These are phyloP conservation scores for Coilia nasus DNA, from an alignment of 2,797 vertebrate species.

Conservation along the genomic window DNA sequence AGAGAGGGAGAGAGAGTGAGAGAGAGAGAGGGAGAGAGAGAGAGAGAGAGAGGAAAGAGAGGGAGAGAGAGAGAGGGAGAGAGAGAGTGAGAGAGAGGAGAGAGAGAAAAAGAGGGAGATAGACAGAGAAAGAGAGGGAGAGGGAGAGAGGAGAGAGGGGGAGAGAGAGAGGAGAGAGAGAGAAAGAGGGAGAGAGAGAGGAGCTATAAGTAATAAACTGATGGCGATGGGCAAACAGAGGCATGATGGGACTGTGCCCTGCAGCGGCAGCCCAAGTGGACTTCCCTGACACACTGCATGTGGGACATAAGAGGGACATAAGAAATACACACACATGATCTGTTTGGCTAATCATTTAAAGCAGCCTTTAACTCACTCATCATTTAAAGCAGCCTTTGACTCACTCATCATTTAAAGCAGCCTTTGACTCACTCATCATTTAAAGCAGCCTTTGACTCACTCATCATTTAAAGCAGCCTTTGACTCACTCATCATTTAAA, in stretches of 20 bases:
- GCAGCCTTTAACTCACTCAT: too few relatives aligned
- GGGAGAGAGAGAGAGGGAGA: too few relatives aligned
- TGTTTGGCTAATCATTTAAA: too few relatives aligned
- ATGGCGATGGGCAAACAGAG: constrained; percentile 59
- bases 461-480: not conserved
- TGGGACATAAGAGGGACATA: constrained; percentile 65
- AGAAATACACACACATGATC: constrained; percentile 57
- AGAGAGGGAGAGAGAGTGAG: too few relatives aligned
- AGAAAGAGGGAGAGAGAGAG: too few relatives aligned
- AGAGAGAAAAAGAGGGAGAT: too few relatives aligned
- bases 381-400: not conserved
- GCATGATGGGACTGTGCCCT: constrained; percentile 56
- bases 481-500: not conserved
- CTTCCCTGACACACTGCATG: constrained; percentile 56
- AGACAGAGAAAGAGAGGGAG: too few relatives aligned
- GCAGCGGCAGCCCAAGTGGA: constrained; percentile 30
- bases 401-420: not conserved
- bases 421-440: not conserved
- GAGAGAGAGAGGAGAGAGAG: too few relatives aligned
- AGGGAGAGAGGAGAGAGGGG: too few relatives aligned
- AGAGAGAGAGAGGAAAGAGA: too few relatives aligned
- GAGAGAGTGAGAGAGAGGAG: too few relatives aligned
- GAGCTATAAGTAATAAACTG: constrained; percentile 47
- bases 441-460: not conserved
- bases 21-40: too few relatives aligned